Conservation (phyloP, 2,113 vertebrate genomes). For the Sciurus niger region DNA sequence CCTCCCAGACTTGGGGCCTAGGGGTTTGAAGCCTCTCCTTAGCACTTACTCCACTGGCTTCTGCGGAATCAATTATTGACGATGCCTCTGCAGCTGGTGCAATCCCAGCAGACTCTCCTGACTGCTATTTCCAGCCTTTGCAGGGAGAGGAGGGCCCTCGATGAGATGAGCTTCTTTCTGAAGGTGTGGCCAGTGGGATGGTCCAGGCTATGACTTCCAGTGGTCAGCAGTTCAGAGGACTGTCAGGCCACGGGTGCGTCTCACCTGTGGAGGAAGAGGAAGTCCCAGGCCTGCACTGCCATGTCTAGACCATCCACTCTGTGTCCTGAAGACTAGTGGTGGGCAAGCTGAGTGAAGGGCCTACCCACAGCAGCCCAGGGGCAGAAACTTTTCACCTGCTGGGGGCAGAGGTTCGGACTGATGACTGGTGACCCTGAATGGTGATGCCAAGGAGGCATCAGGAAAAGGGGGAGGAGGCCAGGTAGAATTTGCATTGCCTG, state of each 20-base stretch:
- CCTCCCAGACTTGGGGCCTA: background rate
- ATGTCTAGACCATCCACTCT: background rate
- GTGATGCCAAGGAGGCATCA: background rate
- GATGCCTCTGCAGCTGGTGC: background rate
- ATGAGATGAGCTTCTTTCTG: background rate
- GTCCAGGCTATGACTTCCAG: background rate
- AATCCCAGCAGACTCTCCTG: background rate
- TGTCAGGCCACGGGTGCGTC: background rate
- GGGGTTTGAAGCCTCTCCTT: background rate
- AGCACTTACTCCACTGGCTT: background rate
- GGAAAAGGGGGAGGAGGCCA: background rate
- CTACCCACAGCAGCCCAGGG: background rate
- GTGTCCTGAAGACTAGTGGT: background rate
- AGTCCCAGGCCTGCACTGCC: background rate
- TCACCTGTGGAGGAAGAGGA: background rate
- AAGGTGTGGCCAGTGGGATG: background rate
- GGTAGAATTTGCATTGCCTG: background rate
- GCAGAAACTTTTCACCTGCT: too few relatives aligned
- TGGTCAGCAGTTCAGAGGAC: background rate
- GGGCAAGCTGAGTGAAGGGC: background rate
- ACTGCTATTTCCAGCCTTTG: background rate
- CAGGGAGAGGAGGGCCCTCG: background rate
- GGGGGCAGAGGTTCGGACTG: background rate
- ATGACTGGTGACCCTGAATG: slow-evolving; percentile 9
- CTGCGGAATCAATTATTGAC: slow-evolving; percentile 54